These are phyloP conservation scores for Apoderus coryli DNA, from an alignment of 2,888 invertebrate genomes.

Conservation along the genomic window DNA sequence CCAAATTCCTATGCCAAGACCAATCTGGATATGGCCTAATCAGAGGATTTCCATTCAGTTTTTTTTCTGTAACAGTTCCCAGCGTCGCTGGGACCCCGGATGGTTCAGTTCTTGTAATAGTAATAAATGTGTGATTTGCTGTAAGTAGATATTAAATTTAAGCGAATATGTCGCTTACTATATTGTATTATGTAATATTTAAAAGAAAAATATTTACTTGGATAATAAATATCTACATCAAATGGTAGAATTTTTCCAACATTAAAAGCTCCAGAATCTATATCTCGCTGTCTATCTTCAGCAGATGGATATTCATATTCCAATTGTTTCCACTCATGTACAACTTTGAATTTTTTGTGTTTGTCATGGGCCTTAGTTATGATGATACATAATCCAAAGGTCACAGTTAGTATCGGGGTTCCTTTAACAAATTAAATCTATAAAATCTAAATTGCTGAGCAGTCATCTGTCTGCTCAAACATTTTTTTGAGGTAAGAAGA, in stretches of 20 bases:
- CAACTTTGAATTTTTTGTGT: slow-evolving; percentile 12
- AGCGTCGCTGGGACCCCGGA: slow-evolving; percentile 60
- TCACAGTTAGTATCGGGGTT: no score
- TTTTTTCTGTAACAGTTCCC: slow-evolving; percentile 39
- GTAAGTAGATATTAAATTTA: no score
- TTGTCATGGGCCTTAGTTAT: no score
- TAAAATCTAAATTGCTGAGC: no score
- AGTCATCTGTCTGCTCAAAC: no score
- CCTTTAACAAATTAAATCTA: no score
- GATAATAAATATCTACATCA: slow-evolving; percentile 47
- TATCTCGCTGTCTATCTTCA: slow-evolving; percentile 32
- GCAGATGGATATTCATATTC: slow-evolving; percentile 47
- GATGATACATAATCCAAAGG: no score
- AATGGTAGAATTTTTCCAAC: slow-evolving; percentile 48
- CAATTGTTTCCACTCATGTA: slow-evolving; percentile 48
- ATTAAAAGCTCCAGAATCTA: slow-evolving; percentile 35
- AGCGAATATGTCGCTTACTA: no score
- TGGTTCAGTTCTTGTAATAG: no score
- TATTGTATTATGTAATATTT: no score
- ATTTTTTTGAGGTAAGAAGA: no score
- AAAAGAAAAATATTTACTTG: slow-evolving; percentile 36
- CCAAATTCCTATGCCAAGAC: slow-evolving; percentile 35
- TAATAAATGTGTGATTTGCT: no score
- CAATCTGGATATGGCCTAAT: slow-evolving; percentile 42
- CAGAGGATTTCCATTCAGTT: slow-evolving; percentile 27